Conservation (phyloP, 2,113 vertebrate species). For the Rana temporaria region DNA sequence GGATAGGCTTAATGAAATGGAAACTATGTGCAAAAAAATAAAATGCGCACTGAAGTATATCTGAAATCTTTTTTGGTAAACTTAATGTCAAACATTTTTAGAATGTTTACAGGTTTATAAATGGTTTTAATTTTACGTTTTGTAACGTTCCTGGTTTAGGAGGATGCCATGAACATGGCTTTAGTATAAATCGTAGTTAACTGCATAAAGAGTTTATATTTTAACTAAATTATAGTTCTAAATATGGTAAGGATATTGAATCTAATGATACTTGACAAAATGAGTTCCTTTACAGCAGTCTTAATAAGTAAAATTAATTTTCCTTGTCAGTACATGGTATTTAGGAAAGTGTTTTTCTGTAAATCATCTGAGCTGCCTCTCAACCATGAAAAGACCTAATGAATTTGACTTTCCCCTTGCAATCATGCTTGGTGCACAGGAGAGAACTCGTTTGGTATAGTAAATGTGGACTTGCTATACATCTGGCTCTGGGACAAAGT, state of each 20-base stretch:
- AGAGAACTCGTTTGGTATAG: not conserved
- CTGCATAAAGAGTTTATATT: not conserved
- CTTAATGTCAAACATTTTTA: too few relatives aligned
- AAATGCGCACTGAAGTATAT: too few relatives aligned
- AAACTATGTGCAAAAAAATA: too few relatives aligned
- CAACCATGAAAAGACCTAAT: conserved; percentile 9
- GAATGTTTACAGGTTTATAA: too few relatives aligned
- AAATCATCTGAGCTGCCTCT: conserved; percentile 11
- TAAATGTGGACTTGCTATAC: not conserved
- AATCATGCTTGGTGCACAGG: not conserved
- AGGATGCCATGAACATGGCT: too few relatives aligned
- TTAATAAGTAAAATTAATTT: conserved; percentile 25
- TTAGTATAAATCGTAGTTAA: not conserved
- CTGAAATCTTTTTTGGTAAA: too few relatives aligned
- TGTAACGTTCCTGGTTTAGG: too few relatives aligned
- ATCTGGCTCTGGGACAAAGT: too few relatives aligned
- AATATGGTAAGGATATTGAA: not conserved
- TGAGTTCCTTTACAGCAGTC: not conserved
- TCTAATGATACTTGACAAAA: conserved; percentile 8
- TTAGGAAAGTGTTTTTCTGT: conserved; percentile 15
- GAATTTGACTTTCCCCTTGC: conserved; percentile 10
- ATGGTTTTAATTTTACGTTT: too few relatives aligned
- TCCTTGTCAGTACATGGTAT: conserved; percentile 1
- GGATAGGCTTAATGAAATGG: too few relatives aligned
- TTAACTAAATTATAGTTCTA: not conserved